Percentiles rank a stretch among this genome's conserved stretches.
Conservation (phyloP, 2,888 invertebrate species). For the Camptogramma bilineatum region DNA sequence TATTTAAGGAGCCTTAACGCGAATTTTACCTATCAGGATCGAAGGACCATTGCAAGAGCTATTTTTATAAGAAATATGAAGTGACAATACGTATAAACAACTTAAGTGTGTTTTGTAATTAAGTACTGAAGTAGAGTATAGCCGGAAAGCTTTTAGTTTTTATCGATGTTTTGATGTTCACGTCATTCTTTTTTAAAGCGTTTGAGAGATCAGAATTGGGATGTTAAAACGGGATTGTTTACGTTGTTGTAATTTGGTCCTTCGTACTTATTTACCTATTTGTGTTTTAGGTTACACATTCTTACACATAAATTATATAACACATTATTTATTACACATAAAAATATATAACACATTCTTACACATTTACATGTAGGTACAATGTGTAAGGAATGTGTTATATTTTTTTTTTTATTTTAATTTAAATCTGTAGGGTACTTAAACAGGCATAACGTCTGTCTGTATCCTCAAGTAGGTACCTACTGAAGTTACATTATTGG, state of each 20-base stretch:
- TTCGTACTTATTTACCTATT: slow-evolving; percentile 4
- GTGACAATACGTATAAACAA: slow-evolving; percentile 46
- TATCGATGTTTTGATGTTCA: slow-evolving; percentile 52
- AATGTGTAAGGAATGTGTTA: no score
- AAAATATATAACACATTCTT: no score
- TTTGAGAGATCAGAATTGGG: slow-evolving; percentile 37
- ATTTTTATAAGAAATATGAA: slow-evolving; percentile 20
- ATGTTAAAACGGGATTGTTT: slow-evolving; percentile 27
- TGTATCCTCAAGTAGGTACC: no score
- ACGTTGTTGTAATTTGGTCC: slow-evolving; percentile 16
- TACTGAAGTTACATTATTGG: no score
- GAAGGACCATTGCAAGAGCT: slow-evolving; percentile 15
- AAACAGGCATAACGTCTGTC: no score
- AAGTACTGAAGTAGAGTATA: slow-evolving; percentile 43
- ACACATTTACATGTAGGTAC: no score
- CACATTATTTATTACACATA: no score
- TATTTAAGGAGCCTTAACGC: no score
- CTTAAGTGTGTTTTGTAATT: slow-evolving; percentile 49
- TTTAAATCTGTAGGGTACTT: no score
- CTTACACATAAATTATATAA: no score
- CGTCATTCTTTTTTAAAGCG: slow-evolving; percentile 45
- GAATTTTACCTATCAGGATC: not conserved
- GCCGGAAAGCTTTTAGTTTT: slow-evolving; percentile 57
- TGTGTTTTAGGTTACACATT: not conserved
- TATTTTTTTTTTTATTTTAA: no score